Evolutionary conservation across 2,113 vertebrate genomes (phyloP).

Genomic region (Pyxicephalus adspersus): DNA sequence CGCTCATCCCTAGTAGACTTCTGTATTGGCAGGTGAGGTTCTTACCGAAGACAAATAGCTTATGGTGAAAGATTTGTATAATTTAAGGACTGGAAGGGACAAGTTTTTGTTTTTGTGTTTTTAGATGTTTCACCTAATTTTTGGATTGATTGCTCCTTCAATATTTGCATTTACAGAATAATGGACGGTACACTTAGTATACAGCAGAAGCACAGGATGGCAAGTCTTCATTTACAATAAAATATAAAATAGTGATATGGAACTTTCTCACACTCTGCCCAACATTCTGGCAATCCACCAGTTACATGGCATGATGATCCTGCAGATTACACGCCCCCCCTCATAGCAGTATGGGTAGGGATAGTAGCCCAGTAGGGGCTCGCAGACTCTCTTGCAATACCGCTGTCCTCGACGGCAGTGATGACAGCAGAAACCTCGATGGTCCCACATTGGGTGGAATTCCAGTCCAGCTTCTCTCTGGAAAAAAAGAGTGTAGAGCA

Average conservation of each 20-base stretch:
- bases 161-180: too few relatives aligned
- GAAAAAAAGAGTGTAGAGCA: background rate
- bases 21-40: too few relatives aligned
- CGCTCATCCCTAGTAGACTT: too few relatives aligned
- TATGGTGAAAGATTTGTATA: too few relatives aligned
- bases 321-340: conserved; percentile 91
- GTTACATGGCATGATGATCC: conserved; percentile 96
- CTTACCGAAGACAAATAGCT: too few relatives aligned
- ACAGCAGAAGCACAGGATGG: background rate
- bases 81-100: too few relatives aligned
- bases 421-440: conserved; percentile 88
- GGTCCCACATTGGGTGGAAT: conserved; percentile 89
- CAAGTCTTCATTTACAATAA: background rate
- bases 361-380: conserved; percentile 89
- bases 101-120: too few relatives aligned
- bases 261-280: conserved; percentile 80
- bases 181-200: background rate
- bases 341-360: conserved; percentile 95
- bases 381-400: conserved; percentile 86
- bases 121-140: too few relatives aligned
- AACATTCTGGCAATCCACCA: conserved; percentile 97
- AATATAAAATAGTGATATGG: background rate
- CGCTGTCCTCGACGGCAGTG: conserved; percentile 88
- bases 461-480: conserved; percentile 89
- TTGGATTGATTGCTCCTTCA: too few relatives aligned